Evolutionary conservation across 2,888 invertebrate genomes (phyloP), one percentile per base, ranked within the genome.

Genomic region (Theristus sp.): DNA sequence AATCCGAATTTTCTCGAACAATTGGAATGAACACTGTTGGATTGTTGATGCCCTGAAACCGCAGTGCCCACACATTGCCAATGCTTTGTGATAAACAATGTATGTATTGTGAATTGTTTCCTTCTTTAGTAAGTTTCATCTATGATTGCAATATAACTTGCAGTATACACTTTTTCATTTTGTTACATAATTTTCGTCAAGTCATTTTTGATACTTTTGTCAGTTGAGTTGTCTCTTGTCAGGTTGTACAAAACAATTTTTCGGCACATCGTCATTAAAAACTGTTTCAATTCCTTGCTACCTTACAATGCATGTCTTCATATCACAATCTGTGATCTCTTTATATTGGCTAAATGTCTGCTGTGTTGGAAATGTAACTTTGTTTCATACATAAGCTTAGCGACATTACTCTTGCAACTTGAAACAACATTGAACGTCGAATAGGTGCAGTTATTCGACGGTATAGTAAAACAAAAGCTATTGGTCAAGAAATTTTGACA

Each of bases 1-100:
- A 89, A 91, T 73, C 91, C 94, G 69, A 93, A 94, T 81, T 98
- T 98, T 82, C 85, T 98, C 79, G 94, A 96, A 78, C 91, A 93
- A 78, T 83, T 98, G 75, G 93, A 91, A 83, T 91, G 52, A 52
- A 38, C 6, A 17, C 38, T 13, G 38, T 17, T 17, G 38, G 38
- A 6, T 38, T 38, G 38, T 6, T 38, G 38, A 38, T 38, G 38
- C 17, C 17, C 38, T 13, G 10, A 38, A 38, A 38, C 10, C 17
- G 38, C 38, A 38, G 6, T 38, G 38, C 38, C 38, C 38, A 38
- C 38, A 38, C 38, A n/a, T n/a, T n/a, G 38, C 38, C 38, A 38
- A 38, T 38, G n/a, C n/a, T n/a, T 38, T 6, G 17, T 13, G 17
- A 38, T 17, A 38, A 17, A 13, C 10, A 6, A 38, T 38, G 6